phyloP scores from a whole-genome alignment of 2,888 invertebrate genomes.

The Dastarcus helophoroides region DNA sequence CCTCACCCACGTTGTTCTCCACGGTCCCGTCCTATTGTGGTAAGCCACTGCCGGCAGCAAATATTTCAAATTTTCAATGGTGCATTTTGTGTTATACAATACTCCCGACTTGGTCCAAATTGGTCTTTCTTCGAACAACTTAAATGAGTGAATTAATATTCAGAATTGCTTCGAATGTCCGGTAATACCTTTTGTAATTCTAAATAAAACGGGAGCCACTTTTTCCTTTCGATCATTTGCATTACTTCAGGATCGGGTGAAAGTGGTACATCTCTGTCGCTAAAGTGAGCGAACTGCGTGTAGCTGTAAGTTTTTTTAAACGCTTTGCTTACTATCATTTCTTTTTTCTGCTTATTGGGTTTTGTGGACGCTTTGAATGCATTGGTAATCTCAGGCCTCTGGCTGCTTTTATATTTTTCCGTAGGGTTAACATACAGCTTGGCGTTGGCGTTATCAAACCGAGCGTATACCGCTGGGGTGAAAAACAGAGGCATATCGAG shows the following conservation, averaged over 20 bases:
- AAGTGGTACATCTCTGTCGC: no score
- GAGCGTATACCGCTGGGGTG: constrained; percentile 67
- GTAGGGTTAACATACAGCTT: constrained; percentile 22
- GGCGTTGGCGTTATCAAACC: constrained; percentile 49
- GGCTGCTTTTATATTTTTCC: constrained; percentile 15
- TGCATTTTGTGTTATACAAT: constrained; percentile 50
- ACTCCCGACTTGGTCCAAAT: constrained; percentile 81
- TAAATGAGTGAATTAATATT: constrained; percentile 26
- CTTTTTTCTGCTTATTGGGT: constrained; percentile 7
- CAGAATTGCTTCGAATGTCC: constrained; percentile 6
- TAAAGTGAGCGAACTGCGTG: no score
- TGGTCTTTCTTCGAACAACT: constrained; percentile 76
- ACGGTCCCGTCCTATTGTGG: constrained; percentile 82
- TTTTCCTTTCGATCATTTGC: background rate
- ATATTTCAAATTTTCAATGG: constrained; percentile 53
- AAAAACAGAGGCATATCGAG: constrained; percentile 46
- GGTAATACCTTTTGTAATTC: constrained; percentile 3
- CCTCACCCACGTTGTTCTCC: constrained; percentile 82
- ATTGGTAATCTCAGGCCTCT: constrained; percentile 15
- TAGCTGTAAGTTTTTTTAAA: constrained; percentile 8
- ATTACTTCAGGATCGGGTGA: no score
- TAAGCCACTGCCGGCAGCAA: constrained; percentile 76
- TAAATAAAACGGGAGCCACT: background rate
- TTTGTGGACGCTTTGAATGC: constrained; percentile 14
- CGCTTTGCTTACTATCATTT: constrained; percentile 9